Base-by-base conservation (phyloP, 2,888 invertebrate genomes). In the Calliphora vomitoria region DNA sequence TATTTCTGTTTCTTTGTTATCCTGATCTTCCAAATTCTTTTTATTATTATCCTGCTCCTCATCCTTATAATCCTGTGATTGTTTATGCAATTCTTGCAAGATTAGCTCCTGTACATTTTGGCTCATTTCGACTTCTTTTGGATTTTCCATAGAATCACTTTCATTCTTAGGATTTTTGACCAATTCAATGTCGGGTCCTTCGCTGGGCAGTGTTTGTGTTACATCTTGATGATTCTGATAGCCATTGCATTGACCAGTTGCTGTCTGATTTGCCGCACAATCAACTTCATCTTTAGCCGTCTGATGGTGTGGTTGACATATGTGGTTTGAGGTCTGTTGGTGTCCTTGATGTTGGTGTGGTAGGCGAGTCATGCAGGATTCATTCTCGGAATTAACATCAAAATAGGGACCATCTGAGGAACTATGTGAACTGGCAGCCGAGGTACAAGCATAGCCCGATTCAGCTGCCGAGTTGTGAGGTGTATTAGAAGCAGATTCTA, bases 401-500 rank as follows among this genome's bases (percentile, higher is more conserved):
- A 93, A 95, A 91, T 94, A 95, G 31, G 94, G 93, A 4, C 94
- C 94, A 90, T 95, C 95, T 78, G 91, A 90, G 88, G 93, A 93
- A 89, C 93, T 94, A 89, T 95, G 94, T 90, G 94, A 94, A 89
- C 94, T 94, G 25, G 93, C 91, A 64, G 93, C 95, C 55, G 93
- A 93, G 13, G 94, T 95, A 88, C 95, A 95, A 3, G 95, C 93
- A 91, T 93, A 94, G 31, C 94, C 94, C 1, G 94, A 94, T 84
- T 95, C 95, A 90, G 92, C 92, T 85, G 92, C 94, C 90, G 92
- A 93, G 87, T 92, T 93, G 88, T 94, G 95, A 38, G 95, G 93
- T 86, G 94, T 94, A 88, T 94, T 94, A 89, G 95, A 95, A 90
- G 94, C 94, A 90, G 95, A 95, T 93, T 91, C 94, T 90, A 94